Evolutionary conservation across 2,113 vertebrate genomes (phyloP).

Genomic region (Octodon degus): DNA sequence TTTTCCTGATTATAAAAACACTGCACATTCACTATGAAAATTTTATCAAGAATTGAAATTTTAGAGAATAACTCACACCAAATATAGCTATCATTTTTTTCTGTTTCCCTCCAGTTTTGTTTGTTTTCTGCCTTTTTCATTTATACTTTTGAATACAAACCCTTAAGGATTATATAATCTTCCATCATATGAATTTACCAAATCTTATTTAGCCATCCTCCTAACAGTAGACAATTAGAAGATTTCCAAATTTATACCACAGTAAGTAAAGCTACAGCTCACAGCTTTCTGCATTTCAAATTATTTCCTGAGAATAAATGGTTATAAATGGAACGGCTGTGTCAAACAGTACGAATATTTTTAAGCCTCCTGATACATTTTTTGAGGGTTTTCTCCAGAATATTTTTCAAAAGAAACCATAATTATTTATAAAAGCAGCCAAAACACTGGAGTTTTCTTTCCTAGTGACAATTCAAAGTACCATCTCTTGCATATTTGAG

Average conservation of each 20-base stretch:
- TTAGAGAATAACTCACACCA: background rate
- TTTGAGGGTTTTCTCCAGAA: background rate
- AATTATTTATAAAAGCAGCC: conserved; percentile 50
- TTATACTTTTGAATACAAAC: background rate
- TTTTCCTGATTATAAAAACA: background rate
- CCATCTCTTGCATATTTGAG: background rate
- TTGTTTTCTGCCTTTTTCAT: background rate
- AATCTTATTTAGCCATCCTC: background rate
- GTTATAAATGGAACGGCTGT: conserved; percentile 30
- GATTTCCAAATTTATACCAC: background rate
- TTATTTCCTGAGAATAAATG: conserved; percentile 46
- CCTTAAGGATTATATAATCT: conserved; percentile 2
- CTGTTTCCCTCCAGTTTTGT: background rate
- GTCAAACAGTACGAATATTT: conserved; percentile 2
- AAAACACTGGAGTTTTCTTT: conserved; percentile 27
- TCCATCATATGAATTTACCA: background rate
- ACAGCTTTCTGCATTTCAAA: conserved; percentile 37
- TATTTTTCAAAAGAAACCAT: background rate
- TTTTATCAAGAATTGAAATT: background rate
- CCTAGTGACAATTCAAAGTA: background rate
- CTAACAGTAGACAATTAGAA: background rate
- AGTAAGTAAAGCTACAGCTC: conserved; percentile 14
- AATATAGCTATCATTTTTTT: background rate
- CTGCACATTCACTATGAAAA: background rate
- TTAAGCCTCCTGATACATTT: conserved; percentile 27